phyloP scores from a whole-genome alignment of 2,797 vertebrate species.

The Brachyalestes nurse region DNA sequence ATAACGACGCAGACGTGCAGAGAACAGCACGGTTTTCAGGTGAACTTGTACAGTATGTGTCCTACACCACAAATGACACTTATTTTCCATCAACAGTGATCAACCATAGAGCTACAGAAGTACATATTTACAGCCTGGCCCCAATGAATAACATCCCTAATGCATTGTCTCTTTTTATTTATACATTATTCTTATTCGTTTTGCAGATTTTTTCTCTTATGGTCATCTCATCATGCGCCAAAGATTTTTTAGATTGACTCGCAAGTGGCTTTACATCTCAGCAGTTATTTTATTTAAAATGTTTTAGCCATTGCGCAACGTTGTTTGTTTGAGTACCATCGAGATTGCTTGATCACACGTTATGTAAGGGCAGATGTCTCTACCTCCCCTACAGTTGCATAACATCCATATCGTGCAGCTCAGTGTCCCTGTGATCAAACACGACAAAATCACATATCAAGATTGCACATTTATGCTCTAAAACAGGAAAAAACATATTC shows the following conservation, averaged over 20 bases:
- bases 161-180: background rate
- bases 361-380: slow-evolving; percentile 26
- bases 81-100: background rate
- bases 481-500: background rate
- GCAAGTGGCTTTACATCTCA: background rate
- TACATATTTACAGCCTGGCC: background rate
- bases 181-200: background rate
- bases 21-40: background rate
- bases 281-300: background rate
- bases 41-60: background rate
- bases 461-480: background rate
- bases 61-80: background rate
- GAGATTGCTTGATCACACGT: slow-evolving; percentile 17
- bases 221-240: background rate
- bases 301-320: background rate
- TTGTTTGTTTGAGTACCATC: slow-evolving; percentile 17
- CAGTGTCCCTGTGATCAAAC: background rate
- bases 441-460: background rate
- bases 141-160: background rate
- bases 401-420: slow-evolving; percentile 8
- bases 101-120: background rate
- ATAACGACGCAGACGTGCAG: slow-evolving; percentile 48
- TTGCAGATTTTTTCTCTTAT: background rate
- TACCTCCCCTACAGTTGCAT: slow-evolving; percentile 10
- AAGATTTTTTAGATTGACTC: background rate